phyloP scores from a whole-genome alignment of 2,113 vertebrate species.

The Dipodomys spectabilis region DNA sequence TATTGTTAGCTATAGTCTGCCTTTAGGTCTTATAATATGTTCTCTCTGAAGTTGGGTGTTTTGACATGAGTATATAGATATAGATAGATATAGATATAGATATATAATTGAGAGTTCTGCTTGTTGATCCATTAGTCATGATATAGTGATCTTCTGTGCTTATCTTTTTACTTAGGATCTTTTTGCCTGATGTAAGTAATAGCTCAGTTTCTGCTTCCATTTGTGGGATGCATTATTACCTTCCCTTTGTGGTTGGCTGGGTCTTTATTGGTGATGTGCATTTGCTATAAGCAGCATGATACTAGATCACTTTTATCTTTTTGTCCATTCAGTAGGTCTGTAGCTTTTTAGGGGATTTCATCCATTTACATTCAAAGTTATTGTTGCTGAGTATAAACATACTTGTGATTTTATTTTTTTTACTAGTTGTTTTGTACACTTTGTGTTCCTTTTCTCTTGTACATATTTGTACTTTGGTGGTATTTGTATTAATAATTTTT shows the following conservation, averaged over 20 bases:
- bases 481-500: background rate
- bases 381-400: background rate
- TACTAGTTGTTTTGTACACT: background rate
- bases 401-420: background rate
- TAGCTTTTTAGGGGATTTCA: background rate
- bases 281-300: background rate
- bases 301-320: no score
- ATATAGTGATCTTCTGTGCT: background rate
- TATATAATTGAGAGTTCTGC: background rate
- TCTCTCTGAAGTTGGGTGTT: background rate
- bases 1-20: background rate
- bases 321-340: background rate
- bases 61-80: background rate
- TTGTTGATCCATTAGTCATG: background rate
- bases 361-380: background rate
- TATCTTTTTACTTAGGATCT: background rate
- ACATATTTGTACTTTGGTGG: background rate
- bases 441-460: background rate
- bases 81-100: background rate
- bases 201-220: background rate
- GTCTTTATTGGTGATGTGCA: background rate
- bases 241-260: background rate
- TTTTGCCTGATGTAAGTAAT: background rate
- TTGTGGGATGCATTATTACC: no score
- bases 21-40: background rate